A percentile compares a stretch with the other conserved stretches of the same genome.
Conservation (phyloP, 2,797 vertebrate species). For the Vireo griseus region DNA sequence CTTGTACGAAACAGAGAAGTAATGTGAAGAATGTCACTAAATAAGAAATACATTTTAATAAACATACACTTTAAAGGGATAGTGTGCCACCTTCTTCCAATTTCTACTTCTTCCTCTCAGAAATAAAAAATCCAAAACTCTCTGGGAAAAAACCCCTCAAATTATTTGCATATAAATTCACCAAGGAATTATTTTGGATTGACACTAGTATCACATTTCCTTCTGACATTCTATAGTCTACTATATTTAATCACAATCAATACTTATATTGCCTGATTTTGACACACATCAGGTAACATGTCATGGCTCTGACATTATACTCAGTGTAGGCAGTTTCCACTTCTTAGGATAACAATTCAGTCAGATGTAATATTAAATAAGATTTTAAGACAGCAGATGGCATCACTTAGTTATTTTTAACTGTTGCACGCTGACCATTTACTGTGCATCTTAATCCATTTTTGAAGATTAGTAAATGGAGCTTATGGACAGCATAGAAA, state of each 20-base stretch:
- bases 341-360: not conserved
- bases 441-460: not conserved
- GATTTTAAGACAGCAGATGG: slow-evolving; percentile 61
- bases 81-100: not conserved
- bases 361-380: not conserved
- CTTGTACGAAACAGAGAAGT: not conserved
- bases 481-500: not conserved
- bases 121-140: not conserved
- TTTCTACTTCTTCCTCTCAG: not conserved
- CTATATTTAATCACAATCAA: not conserved
- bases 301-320: not conserved
- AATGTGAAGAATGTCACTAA: not conserved
- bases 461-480: not conserved
- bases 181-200: not conserved
- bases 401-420: slow-evolving; percentile 57
- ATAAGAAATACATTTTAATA: not conserved
- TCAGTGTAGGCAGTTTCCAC: not conserved
- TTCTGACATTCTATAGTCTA: not conserved
- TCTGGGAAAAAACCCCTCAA: not conserved
- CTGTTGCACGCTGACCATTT: not conserved
- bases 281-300: not conserved
- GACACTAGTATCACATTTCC: not conserved
- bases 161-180: not conserved
- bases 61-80: not conserved
- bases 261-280: not conserved